Base-by-base conservation (phyloP, 2,888 invertebrate species). In the Sinotaia quadrata region DNA sequence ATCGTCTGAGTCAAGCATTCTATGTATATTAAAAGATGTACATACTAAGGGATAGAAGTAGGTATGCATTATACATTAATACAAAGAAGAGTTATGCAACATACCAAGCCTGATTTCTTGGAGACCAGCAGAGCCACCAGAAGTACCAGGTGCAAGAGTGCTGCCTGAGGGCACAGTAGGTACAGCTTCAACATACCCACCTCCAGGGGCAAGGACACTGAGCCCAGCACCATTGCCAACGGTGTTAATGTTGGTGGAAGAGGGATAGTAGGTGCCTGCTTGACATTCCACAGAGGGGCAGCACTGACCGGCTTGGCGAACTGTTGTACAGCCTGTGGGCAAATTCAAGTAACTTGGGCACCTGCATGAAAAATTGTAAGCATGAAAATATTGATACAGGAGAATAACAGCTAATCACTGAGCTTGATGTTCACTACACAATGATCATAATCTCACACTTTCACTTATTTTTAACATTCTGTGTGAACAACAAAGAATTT, bases 291-390 rank as follows among this genome's bases (percentile, higher is more conserved):
- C 72, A 3, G 69, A 71, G 18, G 76, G 61, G 58, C 82, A 82
- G 58, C 82, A 82, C 37, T 80, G 74, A 27, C 82, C 82, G 1
- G 76, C 73, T 63, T 75, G 75, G 70, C 78, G 80, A 67, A 78
- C 77, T 10, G 72, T 73, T 56, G 68, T 68, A 44, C 82, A 82
- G 27, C 75, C 75, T 31, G 68, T 59, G 47, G 82, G 82, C 12
- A 82, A 62, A 69, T 81, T 80, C 56, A 72, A 78, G 75, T 82
- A 82, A 21, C 57, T 74, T 2, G 82, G 81, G 54, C 82, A 82
- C 31, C 82, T 82, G 71, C 12, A 37, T 47, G 2, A 18, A 7
- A 18, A 47, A n/a, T n/a, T n/a, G n/a, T n/a, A n/a, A n/a, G n/a
- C n/a, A n/a, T n/a, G n/a, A n/a, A n/a, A n/a, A n/a, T n/a, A n/a